Evolutionary conservation across 2,888 invertebrate species (phyloP).

Genomic region (Petrophora chlorosata): DNA sequence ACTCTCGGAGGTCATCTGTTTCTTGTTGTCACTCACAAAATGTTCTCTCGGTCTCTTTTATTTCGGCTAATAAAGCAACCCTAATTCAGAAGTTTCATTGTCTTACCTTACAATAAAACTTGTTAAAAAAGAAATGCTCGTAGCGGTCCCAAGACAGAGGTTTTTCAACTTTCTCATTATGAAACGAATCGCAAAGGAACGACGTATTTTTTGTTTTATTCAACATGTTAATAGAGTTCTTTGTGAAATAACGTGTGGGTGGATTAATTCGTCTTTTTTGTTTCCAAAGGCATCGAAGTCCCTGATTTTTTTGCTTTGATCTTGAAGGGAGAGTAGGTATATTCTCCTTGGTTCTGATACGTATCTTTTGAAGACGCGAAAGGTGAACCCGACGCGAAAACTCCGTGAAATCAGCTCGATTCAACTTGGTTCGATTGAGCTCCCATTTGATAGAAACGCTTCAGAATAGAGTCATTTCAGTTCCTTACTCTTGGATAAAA

Average conservation of each 20-base stretch:
- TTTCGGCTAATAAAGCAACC: slow-evolving; percentile 47
- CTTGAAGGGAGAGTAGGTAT: slow-evolving; percentile 18
- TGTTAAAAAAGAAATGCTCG: slow-evolving; percentile 36
- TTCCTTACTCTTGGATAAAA: slow-evolving; percentile 9
- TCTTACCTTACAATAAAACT: slow-evolving; percentile 42
- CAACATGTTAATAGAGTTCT: slow-evolving; percentile 18
- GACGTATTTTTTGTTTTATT: slow-evolving; percentile 18
- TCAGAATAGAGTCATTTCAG: slow-evolving; percentile 31
- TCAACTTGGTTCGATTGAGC: slow-evolving; percentile 40
- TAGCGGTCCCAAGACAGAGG: slow-evolving; percentile 34
- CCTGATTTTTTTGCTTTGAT: slow-evolving; percentile 12
- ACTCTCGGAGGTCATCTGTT: slow-evolving; percentile 36
- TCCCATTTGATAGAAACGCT: slow-evolving; percentile 39
- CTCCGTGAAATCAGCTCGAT: slow-evolving; percentile 43
- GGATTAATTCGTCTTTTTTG: slow-evolving; percentile 18
- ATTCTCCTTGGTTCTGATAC: slow-evolving; percentile 19
- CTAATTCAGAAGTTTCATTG: slow-evolving; percentile 53
- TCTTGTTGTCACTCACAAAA: slow-evolving; percentile 40
- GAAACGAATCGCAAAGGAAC: slow-evolving; percentile 21
- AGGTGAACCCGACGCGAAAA: slow-evolving; percentile 37
- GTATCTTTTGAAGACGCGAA: slow-evolving; percentile 37
- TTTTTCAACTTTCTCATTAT: slow-evolving; percentile 37
- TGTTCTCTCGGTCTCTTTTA: slow-evolving; percentile 42
- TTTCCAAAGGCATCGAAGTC: slow-evolving; percentile 15
- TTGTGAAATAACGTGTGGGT: slow-evolving; percentile 16